Evolutionary conservation across 2,113 vertebrate species (phyloP), one percentile per base, ranked within the genome.

Genomic region (Nothocercus nigrocapillus): DNA sequence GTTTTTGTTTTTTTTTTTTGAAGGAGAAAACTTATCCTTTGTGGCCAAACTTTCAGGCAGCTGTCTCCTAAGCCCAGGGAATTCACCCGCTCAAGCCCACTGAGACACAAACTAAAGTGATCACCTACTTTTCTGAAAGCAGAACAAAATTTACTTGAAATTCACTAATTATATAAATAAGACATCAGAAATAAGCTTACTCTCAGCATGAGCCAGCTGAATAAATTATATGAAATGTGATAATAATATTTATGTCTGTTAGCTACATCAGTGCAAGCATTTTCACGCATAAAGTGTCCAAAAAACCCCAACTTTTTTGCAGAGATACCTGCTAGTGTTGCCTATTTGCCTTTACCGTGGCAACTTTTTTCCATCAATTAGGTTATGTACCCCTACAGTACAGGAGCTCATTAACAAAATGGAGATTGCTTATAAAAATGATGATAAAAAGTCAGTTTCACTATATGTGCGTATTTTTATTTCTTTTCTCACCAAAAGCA

Each of bases 371-470:
- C 54, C 47, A 67, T 16, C 28, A 62, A 40, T 44, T 53, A 77
- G 0, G 1, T 53, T 13, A 49, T 8, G 3, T 6, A 59, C 2
- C 56, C 75, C 34, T 64, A 92, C 34, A 67, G 13, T 36, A 63
- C 0, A 0, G 22, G 8, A 78, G 4, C 9, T 70, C 28, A 49
- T 0, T 9, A 38, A 45, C 2, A 63, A 32, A 7, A 36, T 3
- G 6, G 12, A 63, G 28, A 58, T 32, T 58, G 54, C 30, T 32
- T 58, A 58, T 32, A 58, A 58, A 58, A 58, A 56, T 58, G 19
- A 28, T 19, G 8, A 58, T 18, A 75, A 69, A 67, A 0, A 0
- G 1, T 7, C 47, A 15, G 0, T 66, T 88, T 40, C 14, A 59
- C 3, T 0, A 1, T 58, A 58, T 16, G 13, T 36, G 38, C 5